Percentiles rank a stretch among this genome's conserved stretches.
These are phyloP conservation scores for Schmidtea mediterranea DNA, from an alignment of 1,140 invertebrate genomes.

Conservation along the genomic window DNA sequence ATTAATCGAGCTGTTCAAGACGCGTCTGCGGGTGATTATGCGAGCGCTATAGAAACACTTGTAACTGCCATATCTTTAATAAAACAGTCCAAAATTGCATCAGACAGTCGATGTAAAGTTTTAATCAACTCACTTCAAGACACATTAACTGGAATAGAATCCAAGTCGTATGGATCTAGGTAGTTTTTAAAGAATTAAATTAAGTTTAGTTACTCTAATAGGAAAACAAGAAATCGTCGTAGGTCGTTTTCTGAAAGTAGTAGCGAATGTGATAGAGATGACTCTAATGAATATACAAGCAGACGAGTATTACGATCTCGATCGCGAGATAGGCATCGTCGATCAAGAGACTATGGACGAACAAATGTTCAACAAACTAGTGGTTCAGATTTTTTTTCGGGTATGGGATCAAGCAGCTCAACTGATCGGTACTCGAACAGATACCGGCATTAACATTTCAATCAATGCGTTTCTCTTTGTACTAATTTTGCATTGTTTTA, in stretches of 20 bases:
- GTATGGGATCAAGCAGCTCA: too few species aligned
- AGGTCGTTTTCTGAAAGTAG: conserved; percentile 1
- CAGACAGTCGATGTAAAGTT: conserved; percentile 73
- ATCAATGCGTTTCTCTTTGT: too few species aligned
- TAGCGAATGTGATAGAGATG: conserved; percentile 9
- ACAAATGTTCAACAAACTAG: too few species aligned
- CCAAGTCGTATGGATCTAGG: conserved; percentile 58
- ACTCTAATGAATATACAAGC: conserved; percentile 5
- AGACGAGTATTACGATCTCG: conserved; percentile 1
- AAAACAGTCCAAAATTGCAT: conserved; percentile 85
- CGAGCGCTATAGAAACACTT: conserved; percentile 53
- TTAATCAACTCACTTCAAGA: conserved; percentile 78
- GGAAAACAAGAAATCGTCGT: conserved; percentile 6
- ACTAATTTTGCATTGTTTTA: too few species aligned
- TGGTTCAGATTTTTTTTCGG: too few species aligned
- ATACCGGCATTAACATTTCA: too few species aligned
- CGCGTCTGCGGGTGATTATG: conserved; percentile 46
- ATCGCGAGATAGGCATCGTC: too few species aligned
- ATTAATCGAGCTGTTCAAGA: conserved; percentile 85
- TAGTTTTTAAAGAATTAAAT: conserved; percentile 15
- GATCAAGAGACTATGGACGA: too few species aligned
- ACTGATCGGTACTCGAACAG: too few species aligned
- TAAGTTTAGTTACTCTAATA: not conserved
- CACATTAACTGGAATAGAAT: conserved; percentile 79
- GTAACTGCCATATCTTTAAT: conserved; percentile 93